Base-by-base conservation (phyloP, 2,888 invertebrate species). In the Chromoteleia sp. region DNA sequence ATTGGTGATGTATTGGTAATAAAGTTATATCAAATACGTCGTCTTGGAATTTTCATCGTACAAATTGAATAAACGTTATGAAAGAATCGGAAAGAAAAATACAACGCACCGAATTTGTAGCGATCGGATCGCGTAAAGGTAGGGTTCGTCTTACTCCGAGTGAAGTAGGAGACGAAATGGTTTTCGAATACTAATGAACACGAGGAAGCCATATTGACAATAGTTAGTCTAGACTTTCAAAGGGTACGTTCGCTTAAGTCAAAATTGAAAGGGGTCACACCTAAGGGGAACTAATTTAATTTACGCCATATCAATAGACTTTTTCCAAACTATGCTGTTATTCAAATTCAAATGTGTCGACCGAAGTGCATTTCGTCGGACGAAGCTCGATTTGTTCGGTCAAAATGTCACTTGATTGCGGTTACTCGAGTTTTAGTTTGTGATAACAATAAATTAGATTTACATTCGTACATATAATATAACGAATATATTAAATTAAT, bases 211-310 rank as follows among this genome's bases (percentile, higher is more conserved):
- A 65, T 81, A 75, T 36, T 59, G 56, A 61, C 36, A 75, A 65
- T 63, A 65, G 75, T 70, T 81, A 63, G 80, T 75, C 75, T 81
- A 70, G 75, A 75, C 80, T 70, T 70, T 75, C 75, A 50, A 81
- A 70, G 75, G 68, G 80, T 80, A 65, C 17, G 50, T 54, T 52
- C 68, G 67, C 50, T 68, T 61, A 63, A 81, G 80, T 74, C 63
- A 36, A 65, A 71, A 78, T 78, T 48, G 71, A 68, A 76, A 74
- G 67, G 61, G 79, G 52, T 68, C 54, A 68, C 48, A 14, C 45
- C 41, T 67, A 79, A 73, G 68, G 73, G 74, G 48, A 65, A 48
- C 65, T 75, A 81, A 81, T 71, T 75, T 14, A 75, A 81, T 81
- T 74, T 63, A 43, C 50, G 50, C 43, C 61, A 50, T 63, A 80